phyloP scores from a whole-genome alignment of 2,888 invertebrate genomes.

The Volucella bombylans region DNA sequence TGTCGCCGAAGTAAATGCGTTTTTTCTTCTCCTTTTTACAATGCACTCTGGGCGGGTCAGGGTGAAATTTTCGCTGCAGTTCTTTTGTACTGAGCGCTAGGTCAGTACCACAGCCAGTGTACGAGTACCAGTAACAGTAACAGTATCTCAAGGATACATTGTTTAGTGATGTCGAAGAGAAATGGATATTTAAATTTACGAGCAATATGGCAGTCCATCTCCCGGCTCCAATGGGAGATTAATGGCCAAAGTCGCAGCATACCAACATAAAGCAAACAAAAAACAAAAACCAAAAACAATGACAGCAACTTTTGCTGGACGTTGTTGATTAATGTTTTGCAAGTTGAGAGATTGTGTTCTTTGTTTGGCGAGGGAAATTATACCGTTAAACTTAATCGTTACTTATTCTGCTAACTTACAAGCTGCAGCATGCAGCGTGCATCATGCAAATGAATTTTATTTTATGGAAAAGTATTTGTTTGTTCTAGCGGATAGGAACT shows the following conservation, averaged over 20 bases:
- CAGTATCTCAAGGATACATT: conserved; percentile 31
- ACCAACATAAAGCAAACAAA: neutral
- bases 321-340: conserved; percentile 53
- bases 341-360: conserved; percentile 42
- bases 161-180: conserved; percentile 20
- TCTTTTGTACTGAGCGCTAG: conserved; percentile 25
- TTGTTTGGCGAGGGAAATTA: conserved; percentile 38
- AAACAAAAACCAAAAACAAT: neutral
- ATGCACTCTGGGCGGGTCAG: conserved; percentile 31
- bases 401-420: conserved; percentile 30
- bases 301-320: conserved; percentile 20
- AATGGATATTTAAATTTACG: conserved; percentile 26
- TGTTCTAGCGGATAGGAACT: conserved; percentile 33
- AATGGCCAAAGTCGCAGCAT: conserved; percentile 25
- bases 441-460: conserved; percentile 54
- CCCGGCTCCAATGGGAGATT: conserved; percentile 4
- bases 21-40: conserved; percentile 34
- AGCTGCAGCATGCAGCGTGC: conserved; percentile 40
- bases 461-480: conserved; percentile 59
- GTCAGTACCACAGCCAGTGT: no score
- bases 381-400: conserved; percentile 62
- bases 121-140: no score
- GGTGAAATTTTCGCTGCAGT: conserved; percentile 22
- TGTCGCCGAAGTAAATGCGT: conserved; percentile 55
- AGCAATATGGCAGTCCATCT: conserved; percentile 36